Percentiles rank a stretch among this genome's conserved stretches.
These are phyloP conservation scores for Hycleus phaleratus DNA, from an alignment of 1,140 invertebrate genomes.

Conservation along the genomic window DNA sequence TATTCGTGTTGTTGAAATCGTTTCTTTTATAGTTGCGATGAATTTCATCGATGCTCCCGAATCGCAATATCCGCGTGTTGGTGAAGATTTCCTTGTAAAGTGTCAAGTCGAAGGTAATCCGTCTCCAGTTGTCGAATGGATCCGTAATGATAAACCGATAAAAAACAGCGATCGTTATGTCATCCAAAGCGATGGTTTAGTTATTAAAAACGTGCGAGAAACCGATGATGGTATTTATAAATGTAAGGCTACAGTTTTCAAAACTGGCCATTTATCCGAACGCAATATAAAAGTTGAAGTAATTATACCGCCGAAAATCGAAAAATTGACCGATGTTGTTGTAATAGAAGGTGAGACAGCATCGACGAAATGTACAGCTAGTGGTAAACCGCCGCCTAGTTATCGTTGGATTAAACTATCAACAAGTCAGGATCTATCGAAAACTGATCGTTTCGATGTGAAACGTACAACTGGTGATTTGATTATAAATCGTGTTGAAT, in stretches of 20 bases:
- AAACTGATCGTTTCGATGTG: conserved; percentile 63
- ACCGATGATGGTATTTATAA: conserved; percentile 78
- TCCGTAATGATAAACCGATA: conserved; percentile 59
- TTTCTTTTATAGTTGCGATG: conserved; percentile 62
- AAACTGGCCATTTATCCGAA: conserved; percentile 70
- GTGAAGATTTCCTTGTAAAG: conserved; percentile 64
- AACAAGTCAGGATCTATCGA: conserved; percentile 57
- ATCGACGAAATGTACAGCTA: conserved; percentile 65
- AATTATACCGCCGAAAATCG: conserved; percentile 66
- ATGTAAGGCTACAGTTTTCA: conserved; percentile 71
- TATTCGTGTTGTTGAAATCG: neutral
- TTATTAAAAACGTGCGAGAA: conserved; percentile 69
- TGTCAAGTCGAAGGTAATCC: conserved; percentile 82
- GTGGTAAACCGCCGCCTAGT: conserved; percentile 71
- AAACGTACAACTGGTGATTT: conserved; percentile 59
- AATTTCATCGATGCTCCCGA: conserved; percentile 77
- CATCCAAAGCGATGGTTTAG: conserved; percentile 64
- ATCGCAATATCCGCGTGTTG: conserved; percentile 74
- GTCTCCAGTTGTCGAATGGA: conserved; percentile 75
- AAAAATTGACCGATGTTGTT: conserved; percentile 50
- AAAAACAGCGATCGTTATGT: conserved; percentile 59
- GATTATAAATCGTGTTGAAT: conserved; percentile 66
- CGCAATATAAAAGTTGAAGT: conserved; percentile 68
- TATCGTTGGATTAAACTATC: conserved; percentile 72
- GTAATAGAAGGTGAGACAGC: conserved; percentile 72